Conservation (phyloP, 2,797 vertebrate species). For the Vireo griseus region DNA sequence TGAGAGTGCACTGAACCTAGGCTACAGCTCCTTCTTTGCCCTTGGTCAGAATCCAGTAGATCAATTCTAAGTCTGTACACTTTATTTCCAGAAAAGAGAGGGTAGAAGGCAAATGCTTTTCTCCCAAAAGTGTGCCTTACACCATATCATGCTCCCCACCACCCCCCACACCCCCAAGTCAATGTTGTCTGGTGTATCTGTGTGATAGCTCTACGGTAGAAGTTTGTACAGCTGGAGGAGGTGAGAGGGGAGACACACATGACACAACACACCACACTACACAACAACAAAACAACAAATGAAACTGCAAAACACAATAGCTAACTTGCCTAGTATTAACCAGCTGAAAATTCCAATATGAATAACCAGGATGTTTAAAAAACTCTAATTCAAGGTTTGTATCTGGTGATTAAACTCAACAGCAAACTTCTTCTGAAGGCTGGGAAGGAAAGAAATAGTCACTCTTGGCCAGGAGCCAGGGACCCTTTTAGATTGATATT, state of each 20-base stretch:
- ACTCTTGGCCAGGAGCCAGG: not conserved
- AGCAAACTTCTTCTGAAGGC: not conserved
- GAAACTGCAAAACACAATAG: not conserved
- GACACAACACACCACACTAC: no score
- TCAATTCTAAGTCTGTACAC: not conserved
- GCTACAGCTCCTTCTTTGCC: not conserved
- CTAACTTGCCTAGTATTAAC: not conserved
- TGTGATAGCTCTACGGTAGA: no score
- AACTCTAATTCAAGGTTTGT: not conserved
- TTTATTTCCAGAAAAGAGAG: not conserved
- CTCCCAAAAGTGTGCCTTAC: not conserved
- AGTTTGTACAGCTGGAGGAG: not conserved
- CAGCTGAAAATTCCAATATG: not conserved
- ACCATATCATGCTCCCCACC: fast-evolving
- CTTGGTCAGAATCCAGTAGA: not conserved
- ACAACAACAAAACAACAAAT: not conserved
- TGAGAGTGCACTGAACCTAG: not conserved
- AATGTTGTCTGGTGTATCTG: not conserved
- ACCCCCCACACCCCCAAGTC: fast-evolving
- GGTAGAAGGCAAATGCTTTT: not conserved
- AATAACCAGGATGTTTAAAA: not conserved
- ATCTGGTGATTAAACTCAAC: not conserved
- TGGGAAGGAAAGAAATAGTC: not conserved
- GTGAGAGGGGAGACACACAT: not conserved
- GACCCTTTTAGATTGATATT: not conserved